phyloP scores from a whole-genome alignment of 2,888 invertebrate species.

The Germaria angustata region DNA sequence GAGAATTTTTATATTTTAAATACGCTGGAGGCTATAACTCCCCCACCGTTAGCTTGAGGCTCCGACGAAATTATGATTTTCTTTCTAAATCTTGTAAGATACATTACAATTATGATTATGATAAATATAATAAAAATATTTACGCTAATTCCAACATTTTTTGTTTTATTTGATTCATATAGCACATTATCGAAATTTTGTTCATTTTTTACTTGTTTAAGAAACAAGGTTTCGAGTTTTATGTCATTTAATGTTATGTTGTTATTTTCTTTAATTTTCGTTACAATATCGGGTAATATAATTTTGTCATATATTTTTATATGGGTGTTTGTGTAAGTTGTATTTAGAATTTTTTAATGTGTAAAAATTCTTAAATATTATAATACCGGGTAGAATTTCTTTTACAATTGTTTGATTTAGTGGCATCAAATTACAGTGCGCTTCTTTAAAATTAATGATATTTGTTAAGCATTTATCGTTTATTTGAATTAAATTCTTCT shows the following conservation, averaged over 20 bases:
- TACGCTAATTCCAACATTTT: too few species aligned
- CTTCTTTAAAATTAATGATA: constrained; percentile 1
- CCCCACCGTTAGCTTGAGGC: too few species aligned
- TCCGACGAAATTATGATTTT: background rate
- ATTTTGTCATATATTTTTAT: constrained; percentile 39
- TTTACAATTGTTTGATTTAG: too few species aligned
- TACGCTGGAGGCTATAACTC: background rate
- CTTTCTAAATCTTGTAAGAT: background rate
- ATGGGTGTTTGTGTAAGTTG: constrained; percentile 22
- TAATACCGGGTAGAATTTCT: constrained; percentile 30
- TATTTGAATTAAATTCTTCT: too few species aligned
- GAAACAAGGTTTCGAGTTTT: too few species aligned
- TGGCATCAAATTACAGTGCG: constrained; percentile 20
- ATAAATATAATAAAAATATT: background rate
- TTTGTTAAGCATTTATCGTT: background rate
- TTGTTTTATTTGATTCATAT: too few species aligned
- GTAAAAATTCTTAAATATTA: constrained; percentile 43
- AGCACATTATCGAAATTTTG: background rate
- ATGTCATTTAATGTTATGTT: too few species aligned
- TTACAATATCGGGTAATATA: constrained; percentile 43
- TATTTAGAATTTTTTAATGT: constrained; percentile 8
- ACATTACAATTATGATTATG: background rate
- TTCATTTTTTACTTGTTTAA: constrained; percentile 15
- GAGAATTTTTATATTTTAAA: too few species aligned
- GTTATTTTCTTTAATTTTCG: too few species aligned